These are phyloP conservation scores for Melanogrammus aeglefinus DNA, from an alignment of 2,797 vertebrate species.

Conservation along the genomic window DNA sequence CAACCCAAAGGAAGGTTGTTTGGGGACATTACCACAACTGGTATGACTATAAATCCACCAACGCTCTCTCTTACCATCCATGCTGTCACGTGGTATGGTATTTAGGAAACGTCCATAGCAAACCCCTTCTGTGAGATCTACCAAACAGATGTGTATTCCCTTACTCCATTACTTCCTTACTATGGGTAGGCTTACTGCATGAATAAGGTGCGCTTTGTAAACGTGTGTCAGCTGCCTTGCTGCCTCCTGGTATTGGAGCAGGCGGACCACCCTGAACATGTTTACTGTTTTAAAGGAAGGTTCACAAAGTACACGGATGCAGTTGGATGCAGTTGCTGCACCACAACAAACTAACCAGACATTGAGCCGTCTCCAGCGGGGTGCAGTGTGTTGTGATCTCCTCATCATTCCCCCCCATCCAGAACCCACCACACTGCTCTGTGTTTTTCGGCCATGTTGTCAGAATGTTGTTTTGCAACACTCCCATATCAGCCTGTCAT, in stretches of 20 bases:
- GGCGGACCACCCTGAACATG: background rate
- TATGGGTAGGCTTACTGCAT: background rate
- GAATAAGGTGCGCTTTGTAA: background rate
- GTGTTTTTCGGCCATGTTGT: background rate
- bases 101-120: background rate
- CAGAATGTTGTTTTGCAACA: background rate
- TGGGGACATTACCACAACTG: background rate
- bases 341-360: background rate
- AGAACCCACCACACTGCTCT: background rate
- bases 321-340: background rate
- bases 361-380: background rate
- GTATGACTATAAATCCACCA: background rate
- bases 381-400: background rate
- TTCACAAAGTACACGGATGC: background rate
- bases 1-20: too few relatives aligned
- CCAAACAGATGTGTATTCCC: background rate
- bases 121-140: background rate
- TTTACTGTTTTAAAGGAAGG: background rate
- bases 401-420: background rate
- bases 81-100: too few relatives aligned
- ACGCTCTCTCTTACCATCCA: too few relatives aligned
- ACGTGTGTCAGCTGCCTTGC: background rate
- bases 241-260: background rate
- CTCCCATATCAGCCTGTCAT: background rate
- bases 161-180: too few relatives aligned